Conservation (phyloP, 2,797 vertebrate genomes). For the Nannoperca obscura region DNA sequence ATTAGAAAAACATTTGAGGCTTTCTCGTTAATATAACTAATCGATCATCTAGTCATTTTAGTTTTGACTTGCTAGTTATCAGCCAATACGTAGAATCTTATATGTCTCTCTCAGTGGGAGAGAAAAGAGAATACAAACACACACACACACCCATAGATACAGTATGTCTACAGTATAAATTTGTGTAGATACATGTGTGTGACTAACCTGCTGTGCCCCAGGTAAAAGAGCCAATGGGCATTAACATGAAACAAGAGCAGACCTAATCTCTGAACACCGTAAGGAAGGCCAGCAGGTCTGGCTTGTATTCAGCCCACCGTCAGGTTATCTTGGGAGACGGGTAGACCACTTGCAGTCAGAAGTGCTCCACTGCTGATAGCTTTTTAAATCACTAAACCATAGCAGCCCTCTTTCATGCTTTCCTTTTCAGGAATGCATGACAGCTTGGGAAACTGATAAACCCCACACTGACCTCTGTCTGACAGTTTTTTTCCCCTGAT, state of each 20-base stretch:
- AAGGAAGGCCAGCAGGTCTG: constrained; percentile 26
- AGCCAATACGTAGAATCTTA: background rate
- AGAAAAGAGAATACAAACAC: background rate
- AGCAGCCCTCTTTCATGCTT: constrained; percentile 38
- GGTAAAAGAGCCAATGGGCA: constrained; percentile 23
- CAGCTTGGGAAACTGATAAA: constrained; percentile 35
- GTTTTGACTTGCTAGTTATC: background rate
- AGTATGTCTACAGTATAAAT: background rate
- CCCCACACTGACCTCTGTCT: constrained; percentile 13
- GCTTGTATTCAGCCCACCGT: constrained; percentile 22
- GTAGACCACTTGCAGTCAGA: constrained; percentile 33
- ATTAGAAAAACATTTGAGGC: background rate
- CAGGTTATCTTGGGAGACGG: constrained; percentile 51
- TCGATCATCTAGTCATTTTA: constrained; percentile 1
- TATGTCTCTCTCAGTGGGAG: background rate
- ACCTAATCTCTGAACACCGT: constrained; percentile 22
- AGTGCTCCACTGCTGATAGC: constrained; percentile 36
- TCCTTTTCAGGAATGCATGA: constrained; percentile 33
- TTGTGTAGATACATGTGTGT: constrained; percentile 9
- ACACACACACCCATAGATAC: background rate
- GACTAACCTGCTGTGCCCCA: constrained; percentile 6
- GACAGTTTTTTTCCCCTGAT: constrained; percentile 1
- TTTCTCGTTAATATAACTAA: background rate
- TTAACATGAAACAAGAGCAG: constrained; percentile 30
- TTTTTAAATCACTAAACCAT: constrained; percentile 45